These are phyloP conservation scores for Philypnodon macrostomus DNA, from an alignment of 2,797 vertebrate genomes.

Conservation along the genomic window DNA sequence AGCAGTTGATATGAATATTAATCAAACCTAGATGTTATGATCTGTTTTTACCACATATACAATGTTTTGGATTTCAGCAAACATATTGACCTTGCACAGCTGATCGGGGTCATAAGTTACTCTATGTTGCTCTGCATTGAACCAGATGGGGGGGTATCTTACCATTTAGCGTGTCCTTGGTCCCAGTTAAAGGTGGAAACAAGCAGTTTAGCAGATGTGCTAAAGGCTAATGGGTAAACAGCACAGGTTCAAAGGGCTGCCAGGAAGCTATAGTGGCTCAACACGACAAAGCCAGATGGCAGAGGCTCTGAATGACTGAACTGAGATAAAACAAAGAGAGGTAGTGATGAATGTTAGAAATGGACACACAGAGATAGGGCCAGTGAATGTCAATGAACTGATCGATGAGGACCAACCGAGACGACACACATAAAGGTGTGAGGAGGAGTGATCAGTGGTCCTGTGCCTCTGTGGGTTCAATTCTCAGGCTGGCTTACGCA, in stretches of 20 bases:
- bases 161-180: conserved; percentile 6
- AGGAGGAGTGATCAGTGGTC: too few species aligned
- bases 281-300: conserved; percentile 2
- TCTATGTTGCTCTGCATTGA: neutral
- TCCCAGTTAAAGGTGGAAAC: neutral
- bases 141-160: conserved; percentile 4
- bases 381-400: too few species aligned
- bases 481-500: too few species aligned
- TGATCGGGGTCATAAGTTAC: too few species aligned
- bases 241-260: conserved; percentile 3
- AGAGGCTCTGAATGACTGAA: neutral
- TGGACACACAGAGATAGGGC: neutral
- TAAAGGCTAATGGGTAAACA: conserved; percentile 15
- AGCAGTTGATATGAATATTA: too few species aligned
- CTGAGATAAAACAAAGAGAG: neutral
- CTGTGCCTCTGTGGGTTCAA: too few species aligned
- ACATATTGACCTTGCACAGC: too few species aligned
- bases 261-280: conserved; percentile 1
- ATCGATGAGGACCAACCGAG: conserved; percentile 1
- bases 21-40: too few species aligned
- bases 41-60: too few species aligned
- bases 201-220: conserved; percentile 8
- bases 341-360: neutral
- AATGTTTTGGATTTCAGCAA: too few species aligned
- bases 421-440: neutral